Percentiles rank a stretch among this genome's conserved stretches.
phyloP scores from a whole-genome alignment of 1,140 invertebrate species.

The Harpegnathos saltator region DNA sequence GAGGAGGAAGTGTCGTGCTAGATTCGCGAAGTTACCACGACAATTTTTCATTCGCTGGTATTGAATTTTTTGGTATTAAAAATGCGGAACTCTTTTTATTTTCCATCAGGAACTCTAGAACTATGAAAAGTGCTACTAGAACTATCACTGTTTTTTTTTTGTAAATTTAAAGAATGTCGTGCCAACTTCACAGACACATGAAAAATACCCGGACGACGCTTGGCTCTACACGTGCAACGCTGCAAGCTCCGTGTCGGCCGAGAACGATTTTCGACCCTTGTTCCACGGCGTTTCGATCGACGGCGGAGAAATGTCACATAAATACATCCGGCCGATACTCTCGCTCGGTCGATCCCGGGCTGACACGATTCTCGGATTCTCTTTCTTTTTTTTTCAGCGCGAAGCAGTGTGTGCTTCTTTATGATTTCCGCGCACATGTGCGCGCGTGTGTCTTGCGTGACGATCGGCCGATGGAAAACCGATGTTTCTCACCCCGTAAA shows the following conservation, averaged over 20 bases:
- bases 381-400: constrained; percentile 26
- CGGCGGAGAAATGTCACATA: constrained; percentile 72
- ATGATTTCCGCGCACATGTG: constrained; percentile 47
- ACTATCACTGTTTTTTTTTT: no score
- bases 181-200: no score
- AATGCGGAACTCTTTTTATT: no score
- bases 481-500: constrained; percentile 28
- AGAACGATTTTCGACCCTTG: constrained; percentile 24
- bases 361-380: constrained; percentile 31
- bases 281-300: constrained; percentile 58
- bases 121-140: no score
- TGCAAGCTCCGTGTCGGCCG: neutral
- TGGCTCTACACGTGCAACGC: no score
- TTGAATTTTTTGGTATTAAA: no score
- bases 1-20: no score
- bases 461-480: constrained; percentile 50
- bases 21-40: no score
- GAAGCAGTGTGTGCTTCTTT: constrained; percentile 6
- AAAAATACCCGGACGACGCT: no score
- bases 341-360: constrained; percentile 26
- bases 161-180: no score
- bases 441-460: constrained; percentile 49
- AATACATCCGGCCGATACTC: constrained; percentile 62
- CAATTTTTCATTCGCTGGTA: no score
- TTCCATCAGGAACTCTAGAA: no score